Conservation (phyloP, 2,888 invertebrate genomes). For the Morpho achilles region DNA sequence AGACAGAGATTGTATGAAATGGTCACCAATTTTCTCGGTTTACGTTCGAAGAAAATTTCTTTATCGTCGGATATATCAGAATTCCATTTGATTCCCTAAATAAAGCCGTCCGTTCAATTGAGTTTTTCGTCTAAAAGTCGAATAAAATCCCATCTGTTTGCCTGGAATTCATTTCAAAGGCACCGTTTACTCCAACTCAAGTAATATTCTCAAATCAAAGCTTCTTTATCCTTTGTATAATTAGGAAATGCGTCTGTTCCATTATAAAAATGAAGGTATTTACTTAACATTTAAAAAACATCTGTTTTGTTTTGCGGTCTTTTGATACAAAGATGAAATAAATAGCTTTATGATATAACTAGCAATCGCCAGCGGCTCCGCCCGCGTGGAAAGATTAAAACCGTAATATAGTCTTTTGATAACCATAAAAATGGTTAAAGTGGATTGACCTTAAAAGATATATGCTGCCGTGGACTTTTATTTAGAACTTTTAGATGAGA, state of each 20-base stretch:
- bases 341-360: no score
- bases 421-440: no score
- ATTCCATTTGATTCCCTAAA: slow-evolving; percentile 12
- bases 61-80: slow-evolving; percentile 9
- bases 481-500: no score
- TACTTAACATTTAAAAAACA: no score
- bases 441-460: no score
- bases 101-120: slow-evolving; percentile 12
- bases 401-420: no score
- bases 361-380: no score
- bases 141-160: slow-evolving; percentile 17
- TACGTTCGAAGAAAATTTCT: slow-evolving; percentile 6
- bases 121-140: slow-evolving; percentile 8
- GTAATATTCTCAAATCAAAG: slow-evolving; percentile 8
- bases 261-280: no score
- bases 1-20: not conserved
- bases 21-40: slow-evolving; percentile 4
- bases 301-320: no score
- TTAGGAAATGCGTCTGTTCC: not conserved
- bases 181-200: slow-evolving; percentile 6
- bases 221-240: not conserved
- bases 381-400: no score
- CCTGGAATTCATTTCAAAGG: slow-evolving; percentile 16
- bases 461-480: no score
- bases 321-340: no score